Conservation (phyloP, 2,888 invertebrate genomes). For the Agrotis exclamationis region DNA sequence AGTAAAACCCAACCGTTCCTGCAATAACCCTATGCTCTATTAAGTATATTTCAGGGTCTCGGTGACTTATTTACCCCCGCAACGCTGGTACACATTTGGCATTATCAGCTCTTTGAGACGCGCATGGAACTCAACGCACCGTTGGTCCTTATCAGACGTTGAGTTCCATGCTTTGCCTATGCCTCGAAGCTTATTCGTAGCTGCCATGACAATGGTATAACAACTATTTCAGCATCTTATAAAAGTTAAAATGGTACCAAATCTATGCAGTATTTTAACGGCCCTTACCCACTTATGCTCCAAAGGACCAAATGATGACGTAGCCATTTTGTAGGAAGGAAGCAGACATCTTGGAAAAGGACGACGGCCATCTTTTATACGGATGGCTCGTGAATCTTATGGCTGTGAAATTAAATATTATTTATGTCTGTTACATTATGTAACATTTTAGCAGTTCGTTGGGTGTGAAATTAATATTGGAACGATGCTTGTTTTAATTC, state of each 20-base stretch:
- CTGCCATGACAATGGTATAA: not conserved
- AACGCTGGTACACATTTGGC: too few species aligned
- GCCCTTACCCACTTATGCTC: constrained; percentile 23
- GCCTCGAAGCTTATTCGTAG: not conserved
- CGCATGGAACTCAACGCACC: too few species aligned
- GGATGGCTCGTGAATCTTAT: constrained; percentile 2
- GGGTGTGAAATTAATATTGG: not conserved
- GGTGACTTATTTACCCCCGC: too few species aligned
- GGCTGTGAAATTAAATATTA: constrained; percentile 14
- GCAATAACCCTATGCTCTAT: too few species aligned
- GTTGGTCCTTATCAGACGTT: too few species aligned
- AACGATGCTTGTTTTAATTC: not conserved
- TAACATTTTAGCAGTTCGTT: constrained; percentile 20
- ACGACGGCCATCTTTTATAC: constrained; percentile 32
- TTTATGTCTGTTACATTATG: constrained; percentile 23
- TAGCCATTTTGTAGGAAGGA: constrained; percentile 9
- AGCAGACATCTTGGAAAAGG: constrained; percentile 26
- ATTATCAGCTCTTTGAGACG: too few species aligned
- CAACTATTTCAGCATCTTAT: not conserved
- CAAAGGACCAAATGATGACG: constrained; percentile 8
- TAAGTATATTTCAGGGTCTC: too few species aligned
- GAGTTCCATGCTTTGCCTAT: not conserved
- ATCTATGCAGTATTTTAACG: constrained; percentile 1
- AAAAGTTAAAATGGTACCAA: not conserved
- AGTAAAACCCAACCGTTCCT: too few species aligned